Conservation (phyloP, 2,888 invertebrate species). For the Ichneumon xanthorius region DNA sequence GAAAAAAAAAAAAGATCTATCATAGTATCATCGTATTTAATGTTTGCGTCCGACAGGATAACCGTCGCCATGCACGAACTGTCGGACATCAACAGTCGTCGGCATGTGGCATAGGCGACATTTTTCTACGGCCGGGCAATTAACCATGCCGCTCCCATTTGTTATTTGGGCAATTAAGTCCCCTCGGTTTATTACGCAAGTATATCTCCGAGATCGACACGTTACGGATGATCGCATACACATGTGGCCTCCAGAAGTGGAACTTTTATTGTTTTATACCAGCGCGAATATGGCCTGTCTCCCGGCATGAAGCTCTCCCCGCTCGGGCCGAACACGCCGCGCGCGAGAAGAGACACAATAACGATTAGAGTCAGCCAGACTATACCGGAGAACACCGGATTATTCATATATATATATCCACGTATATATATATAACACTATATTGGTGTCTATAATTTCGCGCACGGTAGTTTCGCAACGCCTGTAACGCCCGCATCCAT, state of each 20-base stretch:
- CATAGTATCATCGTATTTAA: background rate
- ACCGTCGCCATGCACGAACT: background rate
- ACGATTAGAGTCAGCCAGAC: constrained; percentile 55
- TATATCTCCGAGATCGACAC: constrained; percentile 24
- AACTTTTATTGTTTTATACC: constrained; percentile 40
- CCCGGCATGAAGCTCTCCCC: constrained; percentile 7
- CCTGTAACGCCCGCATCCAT: background rate
- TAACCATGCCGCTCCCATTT: constrained; percentile 55
- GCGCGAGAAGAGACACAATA: constrained; percentile 45
- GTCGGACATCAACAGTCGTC: background rate
- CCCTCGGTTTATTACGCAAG: constrained; percentile 52
- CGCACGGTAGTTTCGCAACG: constrained; percentile 45
- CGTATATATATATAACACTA: constrained; percentile 5
- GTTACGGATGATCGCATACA: constrained; percentile 42
- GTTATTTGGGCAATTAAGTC: constrained; percentile 64
- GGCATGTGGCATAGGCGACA: constrained; percentile 19
- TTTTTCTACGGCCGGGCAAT: constrained; percentile 53
- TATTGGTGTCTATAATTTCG: constrained; percentile 39
- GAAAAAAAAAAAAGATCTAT: constrained; percentile 1
- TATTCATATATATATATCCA: constrained; percentile 5
- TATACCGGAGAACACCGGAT: constrained; percentile 66
- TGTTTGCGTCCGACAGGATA: background rate
- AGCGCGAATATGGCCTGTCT: constrained; percentile 36
- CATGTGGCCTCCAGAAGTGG: constrained; percentile 50
- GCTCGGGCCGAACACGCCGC: constrained; percentile 18